Conservation (phyloP, 2,113 vertebrate species). For the Callocephalon fimbriatum region DNA sequence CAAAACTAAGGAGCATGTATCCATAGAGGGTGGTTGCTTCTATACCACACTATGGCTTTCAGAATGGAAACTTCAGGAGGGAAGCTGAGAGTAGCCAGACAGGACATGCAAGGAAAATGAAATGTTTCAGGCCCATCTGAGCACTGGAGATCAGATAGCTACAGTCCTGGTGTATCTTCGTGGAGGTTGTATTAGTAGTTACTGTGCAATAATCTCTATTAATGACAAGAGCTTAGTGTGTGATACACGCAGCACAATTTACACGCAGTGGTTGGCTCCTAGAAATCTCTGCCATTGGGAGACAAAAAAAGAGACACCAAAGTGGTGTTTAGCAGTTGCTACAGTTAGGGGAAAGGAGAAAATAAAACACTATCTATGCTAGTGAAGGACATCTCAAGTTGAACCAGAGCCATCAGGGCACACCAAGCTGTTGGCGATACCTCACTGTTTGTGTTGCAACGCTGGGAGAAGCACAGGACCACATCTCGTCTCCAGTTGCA, state of each 20-base stretch:
- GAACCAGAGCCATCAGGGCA: background rate
- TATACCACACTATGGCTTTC: background rate
- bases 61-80: background rate
- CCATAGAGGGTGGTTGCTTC: background rate
- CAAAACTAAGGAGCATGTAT: background rate
- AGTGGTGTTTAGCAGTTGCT: background rate
- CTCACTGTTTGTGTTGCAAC: accelerated
- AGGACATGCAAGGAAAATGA: conserved; percentile 24
- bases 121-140: background rate
- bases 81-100: background rate
- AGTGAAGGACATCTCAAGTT: background rate
- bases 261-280: background rate
- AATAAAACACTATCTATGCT: accelerated
- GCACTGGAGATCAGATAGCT: background rate
- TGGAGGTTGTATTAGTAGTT: background rate
- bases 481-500: background rate
- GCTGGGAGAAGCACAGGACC: background rate
- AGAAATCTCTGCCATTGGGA: background rate
- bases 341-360: background rate
- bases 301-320: background rate
- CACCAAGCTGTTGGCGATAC: background rate
- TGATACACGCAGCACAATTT: background rate
- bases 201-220: background rate
- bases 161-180: background rate
- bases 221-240: background rate